phyloP scores from a whole-genome alignment of 1,140 invertebrate species.

The Bombus confusus region DNA sequence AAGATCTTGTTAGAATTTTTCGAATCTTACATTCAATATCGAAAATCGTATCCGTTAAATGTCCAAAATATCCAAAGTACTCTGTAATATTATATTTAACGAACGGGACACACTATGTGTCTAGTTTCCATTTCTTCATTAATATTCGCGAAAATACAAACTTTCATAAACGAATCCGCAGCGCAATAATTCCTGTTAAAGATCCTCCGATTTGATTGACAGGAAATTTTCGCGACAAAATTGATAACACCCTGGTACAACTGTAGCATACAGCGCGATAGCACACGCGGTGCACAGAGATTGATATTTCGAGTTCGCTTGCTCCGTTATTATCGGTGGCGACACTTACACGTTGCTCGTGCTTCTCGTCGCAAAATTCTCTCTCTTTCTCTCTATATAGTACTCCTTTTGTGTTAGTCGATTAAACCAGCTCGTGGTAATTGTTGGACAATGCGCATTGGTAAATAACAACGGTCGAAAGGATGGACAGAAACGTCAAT shows the following conservation, averaged over 20 bases:
- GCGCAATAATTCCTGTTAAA: not conserved
- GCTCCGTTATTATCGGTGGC: not conserved
- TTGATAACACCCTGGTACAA: not conserved
- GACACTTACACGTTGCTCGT: not conserved
- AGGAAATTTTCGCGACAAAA: not conserved
- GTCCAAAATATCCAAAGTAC: not conserved
- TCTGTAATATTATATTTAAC: too few relatives aligned
- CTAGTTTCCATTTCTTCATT: not conserved
- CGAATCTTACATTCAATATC: too few relatives aligned
- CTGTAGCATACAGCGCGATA: not conserved
- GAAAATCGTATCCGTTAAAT: too few relatives aligned
- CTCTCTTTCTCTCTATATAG: not conserved
- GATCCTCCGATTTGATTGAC: not conserved
- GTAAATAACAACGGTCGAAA: slow-evolving; percentile 10
- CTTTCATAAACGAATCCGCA: not conserved
- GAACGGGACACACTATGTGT: not conserved
- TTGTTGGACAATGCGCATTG: slow-evolving; percentile 34
- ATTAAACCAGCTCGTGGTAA: slow-evolving; percentile 33
- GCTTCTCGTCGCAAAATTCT: not conserved
- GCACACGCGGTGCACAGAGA: not conserved
- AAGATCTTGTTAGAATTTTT: too few relatives aligned
- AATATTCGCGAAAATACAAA: not conserved
- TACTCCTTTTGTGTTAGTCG: not conserved
- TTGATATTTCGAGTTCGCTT: not conserved
- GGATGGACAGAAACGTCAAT: slow-evolving; percentile 21